phyloP scores from a whole-genome alignment of 2,113 vertebrate species.

The Bufo bufo region DNA sequence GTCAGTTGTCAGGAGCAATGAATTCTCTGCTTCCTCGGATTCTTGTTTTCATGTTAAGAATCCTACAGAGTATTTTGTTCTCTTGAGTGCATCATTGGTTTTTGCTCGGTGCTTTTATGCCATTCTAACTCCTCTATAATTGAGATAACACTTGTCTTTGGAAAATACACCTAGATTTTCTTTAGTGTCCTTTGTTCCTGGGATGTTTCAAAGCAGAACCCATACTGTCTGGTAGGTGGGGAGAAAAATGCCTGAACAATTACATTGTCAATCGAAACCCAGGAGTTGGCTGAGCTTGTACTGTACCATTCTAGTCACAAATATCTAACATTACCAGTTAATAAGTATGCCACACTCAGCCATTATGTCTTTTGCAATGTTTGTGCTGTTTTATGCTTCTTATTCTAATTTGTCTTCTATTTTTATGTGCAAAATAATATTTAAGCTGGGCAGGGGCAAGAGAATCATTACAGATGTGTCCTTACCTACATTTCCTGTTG shows the following conservation, averaged over 20 bases:
- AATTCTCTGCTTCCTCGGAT: slow-evolving; percentile 2
- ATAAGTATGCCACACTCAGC: slow-evolving; percentile 9
- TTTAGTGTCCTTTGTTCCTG: slow-evolving; percentile 29
- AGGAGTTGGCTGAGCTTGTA: not conserved
- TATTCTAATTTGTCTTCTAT: not conserved
- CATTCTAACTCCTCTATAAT: slow-evolving; percentile 26
- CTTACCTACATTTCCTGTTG: no score
- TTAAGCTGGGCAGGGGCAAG: not conserved
- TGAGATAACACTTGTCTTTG: slow-evolving; percentile 45
- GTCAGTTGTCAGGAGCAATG: slow-evolving; percentile 10
- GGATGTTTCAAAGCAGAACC: slow-evolving; percentile 16
- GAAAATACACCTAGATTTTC: slow-evolving; percentile 16
- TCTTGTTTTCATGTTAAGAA: slow-evolving; percentile 33
- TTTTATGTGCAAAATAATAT: not conserved
- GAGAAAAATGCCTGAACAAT: slow-evolving; percentile 31
- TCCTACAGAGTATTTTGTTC: slow-evolving; percentile 18
- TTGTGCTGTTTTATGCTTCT: not conserved
- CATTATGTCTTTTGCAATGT: slow-evolving; percentile 27
- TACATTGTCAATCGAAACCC: slow-evolving; percentile 29
- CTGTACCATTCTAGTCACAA: slow-evolving; percentile 12
- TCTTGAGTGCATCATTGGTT: slow-evolving; percentile 27
- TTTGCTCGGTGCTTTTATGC: slow-evolving; percentile 1
- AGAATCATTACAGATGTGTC: not conserved
- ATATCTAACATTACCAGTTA: slow-evolving; percentile 14
- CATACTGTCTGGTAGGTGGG: slow-evolving; percentile 32